Conservation (phyloP, 2,113 vertebrate genomes). For the Thalassoma bifasciatum region DNA sequence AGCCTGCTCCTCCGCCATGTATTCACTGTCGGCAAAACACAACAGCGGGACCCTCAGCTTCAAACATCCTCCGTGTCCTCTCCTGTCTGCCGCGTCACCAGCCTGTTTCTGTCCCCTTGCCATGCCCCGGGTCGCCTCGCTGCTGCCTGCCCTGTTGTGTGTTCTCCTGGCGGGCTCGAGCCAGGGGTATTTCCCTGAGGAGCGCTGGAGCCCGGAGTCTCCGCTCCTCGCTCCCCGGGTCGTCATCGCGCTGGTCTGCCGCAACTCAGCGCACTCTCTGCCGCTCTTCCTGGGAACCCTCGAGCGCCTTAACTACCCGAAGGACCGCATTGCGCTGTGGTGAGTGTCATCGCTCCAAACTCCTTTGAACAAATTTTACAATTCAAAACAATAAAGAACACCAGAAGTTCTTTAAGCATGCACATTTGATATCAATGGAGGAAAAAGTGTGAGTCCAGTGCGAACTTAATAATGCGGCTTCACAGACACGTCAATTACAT, state of each 20-base stretch:
- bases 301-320: constrained; percentile 89
- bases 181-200: constrained; percentile 89
- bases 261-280: constrained; percentile 89
- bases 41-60: constrained; percentile 51
- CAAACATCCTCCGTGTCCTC: constrained; percentile 23
- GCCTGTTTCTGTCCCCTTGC: constrained; percentile 44
- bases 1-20: constrained; percentile 57
- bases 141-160: constrained; percentile 71
- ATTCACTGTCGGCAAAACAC: constrained; percentile 65
- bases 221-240: constrained; percentile 86
- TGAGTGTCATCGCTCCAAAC: constrained; percentile 73
- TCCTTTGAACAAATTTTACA: background rate
- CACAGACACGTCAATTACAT: constrained; percentile 4
- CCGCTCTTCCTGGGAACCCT: constrained; percentile 87
- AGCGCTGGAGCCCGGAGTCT: constrained; percentile 93
- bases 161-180: constrained; percentile 71
- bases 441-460: background rate
- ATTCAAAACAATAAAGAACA: too few relatives aligned
- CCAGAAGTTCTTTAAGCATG: background rate
- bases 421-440: background rate
- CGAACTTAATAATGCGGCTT: background rate
- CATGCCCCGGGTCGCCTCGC: constrained; percentile 72
- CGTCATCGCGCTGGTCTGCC: constrained; percentile 87
- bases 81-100: constrained; percentile 44
- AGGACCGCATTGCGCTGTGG: constrained; percentile 91